Evolutionary conservation across 64 coral and sea anemone genomes (phyloP).

Genomic region (Porites australiensis): DNA sequence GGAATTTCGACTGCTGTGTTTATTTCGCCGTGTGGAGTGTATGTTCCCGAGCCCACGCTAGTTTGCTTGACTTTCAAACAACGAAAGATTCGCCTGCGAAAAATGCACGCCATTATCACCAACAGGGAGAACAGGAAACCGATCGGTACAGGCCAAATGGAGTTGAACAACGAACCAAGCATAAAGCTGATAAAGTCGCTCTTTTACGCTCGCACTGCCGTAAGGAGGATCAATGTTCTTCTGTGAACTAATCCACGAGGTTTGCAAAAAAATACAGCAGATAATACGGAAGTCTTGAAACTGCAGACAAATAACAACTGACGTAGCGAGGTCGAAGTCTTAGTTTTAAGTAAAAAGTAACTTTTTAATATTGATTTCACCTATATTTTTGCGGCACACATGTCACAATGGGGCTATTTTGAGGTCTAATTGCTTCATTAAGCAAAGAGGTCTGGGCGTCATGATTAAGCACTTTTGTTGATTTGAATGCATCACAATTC

Average conservation of each 20-base stretch:
- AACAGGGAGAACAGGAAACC: slow-evolving; percentile 3
- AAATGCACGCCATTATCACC: slow-evolving; percentile 18
- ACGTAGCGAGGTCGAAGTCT: not conserved
- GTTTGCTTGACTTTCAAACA: slow-evolving; percentile 21
- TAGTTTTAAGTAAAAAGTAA: not conserved
- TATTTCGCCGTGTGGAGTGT: slow-evolving; percentile 12
- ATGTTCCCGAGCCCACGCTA: slow-evolving; percentile 22
- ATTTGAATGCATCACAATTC: slow-evolving; percentile 1
- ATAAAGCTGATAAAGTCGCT: not conserved
- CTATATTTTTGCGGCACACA: not conserved
- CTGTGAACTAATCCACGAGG: not conserved
- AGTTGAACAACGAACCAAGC: not conserved
- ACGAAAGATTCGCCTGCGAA: slow-evolving; percentile 19
- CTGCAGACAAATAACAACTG: not conserved
- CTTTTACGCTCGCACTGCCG: too few species aligned
- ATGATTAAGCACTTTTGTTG: slow-evolving; percentile 12
- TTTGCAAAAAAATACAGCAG: not conserved
- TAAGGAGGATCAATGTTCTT: too few species aligned
- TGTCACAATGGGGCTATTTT: not conserved
- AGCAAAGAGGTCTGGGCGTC: slow-evolving; percentile 1
- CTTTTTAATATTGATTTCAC: not conserved
- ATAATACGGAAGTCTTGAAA: not conserved
- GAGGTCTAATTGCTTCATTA: not conserved
- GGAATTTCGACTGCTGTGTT: not conserved
- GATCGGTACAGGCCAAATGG: slow-evolving; percentile 27